A percentile compares a stretch with the other conserved stretches of the same genome.
phyloP scores from a whole-genome alignment of 2,113 vertebrate species.

The Microcebus ravelobensis region DNA sequence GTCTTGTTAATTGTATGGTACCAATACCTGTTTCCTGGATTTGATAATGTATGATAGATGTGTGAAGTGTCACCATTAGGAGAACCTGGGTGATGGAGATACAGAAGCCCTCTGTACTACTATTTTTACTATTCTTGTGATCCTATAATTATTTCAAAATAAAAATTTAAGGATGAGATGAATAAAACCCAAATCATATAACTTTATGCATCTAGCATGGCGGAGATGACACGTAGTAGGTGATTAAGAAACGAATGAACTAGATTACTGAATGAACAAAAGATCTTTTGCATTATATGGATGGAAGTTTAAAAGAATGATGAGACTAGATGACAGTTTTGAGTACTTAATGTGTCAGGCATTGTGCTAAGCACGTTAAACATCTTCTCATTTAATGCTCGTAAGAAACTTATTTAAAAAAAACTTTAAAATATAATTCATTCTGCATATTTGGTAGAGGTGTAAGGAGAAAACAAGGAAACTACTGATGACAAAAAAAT shows the following conservation, averaged over 20 bases:
- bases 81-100: background rate
- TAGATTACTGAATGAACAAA: background rate
- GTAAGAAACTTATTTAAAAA: background rate
- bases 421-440: background rate
- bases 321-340: background rate
- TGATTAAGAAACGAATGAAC: background rate
- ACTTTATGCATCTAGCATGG: background rate
- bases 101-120: background rate
- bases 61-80: background rate
- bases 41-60: background rate
- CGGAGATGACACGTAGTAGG: background rate
- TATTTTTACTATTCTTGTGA: constrained; percentile 1
- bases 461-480: background rate
- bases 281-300: background rate
- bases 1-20: background rate
- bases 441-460: background rate
- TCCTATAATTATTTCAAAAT: constrained; percentile 40
- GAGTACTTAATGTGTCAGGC: background rate
- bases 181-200: background rate
- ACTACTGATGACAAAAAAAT: background rate
- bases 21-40: background rate
- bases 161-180: constrained; percentile 6
- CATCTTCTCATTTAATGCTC: background rate
- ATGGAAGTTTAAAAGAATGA: background rate
- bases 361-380: background rate